Base-by-base conservation (phyloP, 2,113 vertebrate genomes). In the Axis porcinus region DNA sequence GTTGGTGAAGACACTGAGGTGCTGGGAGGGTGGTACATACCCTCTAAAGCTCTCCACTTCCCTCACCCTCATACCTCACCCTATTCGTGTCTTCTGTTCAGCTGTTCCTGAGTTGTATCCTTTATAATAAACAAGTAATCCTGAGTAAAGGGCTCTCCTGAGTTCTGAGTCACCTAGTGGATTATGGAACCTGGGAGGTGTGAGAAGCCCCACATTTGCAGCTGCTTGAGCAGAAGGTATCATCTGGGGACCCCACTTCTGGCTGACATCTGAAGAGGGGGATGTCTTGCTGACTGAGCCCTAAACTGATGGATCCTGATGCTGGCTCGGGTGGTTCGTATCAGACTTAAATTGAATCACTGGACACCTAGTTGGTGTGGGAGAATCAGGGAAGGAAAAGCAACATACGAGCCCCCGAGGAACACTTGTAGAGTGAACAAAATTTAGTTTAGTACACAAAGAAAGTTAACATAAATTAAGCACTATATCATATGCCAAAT, bases 1-100 rank as follows among this genome's bases (percentile, higher is more conserved):
- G 78, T 15, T 70, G n/a, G 7, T 33, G 11, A 60, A 10, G 30
- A 15, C 4, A 5, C 0, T 12, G 21, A 57, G 12, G 25, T 21
- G 7, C 30, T 2, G 5, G 13, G 36, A 50, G 45, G 27, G n/a
- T 6, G 81, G 78, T 3, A 2, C 9, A 12, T 6, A 14, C 0
- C 13, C 25, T 27, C 74, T 15, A 27, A 45, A 23, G 15, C 36
- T 50, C 9, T 2, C 1, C 0, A 14, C 33, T 45, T 11, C 13
- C 76, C 50, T 79, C 3, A 3, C 14, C 10, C 55, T 40, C 27
- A 12, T 3, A 1, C 58, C 30, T 12, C 27, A 25, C 50, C 19
- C 60, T 21, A 4, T 2, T 28, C 12, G 0, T 30, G 2, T 23
- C 28, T 33, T 54, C 47, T 1, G 1, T 64, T n/a, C 15, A 64